phyloP scores from a whole-genome alignment of 2,888 invertebrate species.

The Encarsia formosa region DNA sequence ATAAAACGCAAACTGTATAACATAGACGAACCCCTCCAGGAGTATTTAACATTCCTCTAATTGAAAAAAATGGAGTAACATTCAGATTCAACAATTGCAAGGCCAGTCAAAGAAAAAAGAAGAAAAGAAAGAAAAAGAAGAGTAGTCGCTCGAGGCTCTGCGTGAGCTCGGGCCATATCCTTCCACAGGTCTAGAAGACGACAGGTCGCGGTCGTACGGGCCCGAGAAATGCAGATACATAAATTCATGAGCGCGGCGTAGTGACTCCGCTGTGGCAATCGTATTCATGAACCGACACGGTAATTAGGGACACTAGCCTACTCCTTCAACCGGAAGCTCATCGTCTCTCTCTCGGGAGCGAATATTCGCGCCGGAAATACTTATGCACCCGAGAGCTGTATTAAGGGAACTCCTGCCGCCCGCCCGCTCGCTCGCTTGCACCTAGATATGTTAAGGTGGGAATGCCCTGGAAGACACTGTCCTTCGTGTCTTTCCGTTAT shows the following conservation, averaged over 20 bases:
- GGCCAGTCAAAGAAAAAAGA: neutral
- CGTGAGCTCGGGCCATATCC: neutral
- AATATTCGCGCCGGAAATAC: slow-evolving; percentile 49
- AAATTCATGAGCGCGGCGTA: slow-evolving; percentile 49
- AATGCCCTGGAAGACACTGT: too few relatives aligned
- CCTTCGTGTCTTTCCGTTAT: too few relatives aligned
- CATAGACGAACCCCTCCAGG: too few relatives aligned
- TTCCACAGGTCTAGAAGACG: too few relatives aligned
- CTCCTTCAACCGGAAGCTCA: slow-evolving; percentile 48
- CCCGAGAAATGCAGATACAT: slow-evolving; percentile 51
- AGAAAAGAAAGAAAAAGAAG: neutral
- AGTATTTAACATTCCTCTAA: too few relatives aligned
- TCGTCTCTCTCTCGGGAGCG: slow-evolving; percentile 37
- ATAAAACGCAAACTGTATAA: too few relatives aligned
- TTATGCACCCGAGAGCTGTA: too few relatives aligned
- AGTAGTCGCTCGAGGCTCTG: neutral
- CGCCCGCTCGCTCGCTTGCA: too few relatives aligned
- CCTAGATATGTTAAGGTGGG: too few relatives aligned
- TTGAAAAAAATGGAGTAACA: too few relatives aligned
- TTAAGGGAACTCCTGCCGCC: too few relatives aligned
- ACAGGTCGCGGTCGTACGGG: slow-evolving; percentile 39
- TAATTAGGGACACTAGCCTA: slow-evolving; percentile 52
- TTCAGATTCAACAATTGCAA: too few relatives aligned
- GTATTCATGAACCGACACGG: slow-evolving; percentile 53
- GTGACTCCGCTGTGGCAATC: slow-evolving; percentile 39